phyloP scores from a whole-genome alignment of 23 tunicate genomes.

The Pegea sp. region DNA sequence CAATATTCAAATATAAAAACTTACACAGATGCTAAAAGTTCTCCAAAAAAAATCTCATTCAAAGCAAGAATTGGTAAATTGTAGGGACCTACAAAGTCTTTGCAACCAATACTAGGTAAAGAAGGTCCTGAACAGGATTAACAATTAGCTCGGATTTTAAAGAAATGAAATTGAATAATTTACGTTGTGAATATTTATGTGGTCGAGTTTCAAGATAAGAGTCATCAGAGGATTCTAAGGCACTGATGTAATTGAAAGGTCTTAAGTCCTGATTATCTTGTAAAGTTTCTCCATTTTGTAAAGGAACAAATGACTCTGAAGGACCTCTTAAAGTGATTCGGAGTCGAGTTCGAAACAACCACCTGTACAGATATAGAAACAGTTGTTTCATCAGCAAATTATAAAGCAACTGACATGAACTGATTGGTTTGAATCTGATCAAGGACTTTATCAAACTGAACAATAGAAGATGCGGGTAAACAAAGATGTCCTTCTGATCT shows the following conservation, averaged over 20 bases:
- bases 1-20: constrained; percentile 11
- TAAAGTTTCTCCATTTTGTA: constrained; percentile 39
- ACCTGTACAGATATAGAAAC: constrained; percentile 6
- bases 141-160: too few species aligned
- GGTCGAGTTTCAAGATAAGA: not conserved
- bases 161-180: not conserved
- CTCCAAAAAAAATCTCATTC: constrained; percentile 75
- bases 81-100: too few species aligned
- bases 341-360: constrained; percentile 50
- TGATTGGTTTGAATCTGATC: constrained; percentile 34
- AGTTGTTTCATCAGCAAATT: not conserved
- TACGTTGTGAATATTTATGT: not conserved
- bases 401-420: constrained; percentile 24
- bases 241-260: constrained; percentile 7
- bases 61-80: constrained; percentile 55
- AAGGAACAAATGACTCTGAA: constrained; percentile 25
- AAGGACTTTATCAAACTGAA: constrained; percentile 40
- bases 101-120: not conserved
- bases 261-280: constrained; percentile 11
- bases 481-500: constrained; percentile 95
- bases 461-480: constrained; percentile 39
- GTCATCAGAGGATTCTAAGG: not conserved
- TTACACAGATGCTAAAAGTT: constrained; percentile 73
- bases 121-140: too few species aligned
- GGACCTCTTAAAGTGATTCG: constrained; percentile 50